Evolutionary conservation across 2,888 invertebrate species (phyloP).

Genomic region (Seira musarum): DNA sequence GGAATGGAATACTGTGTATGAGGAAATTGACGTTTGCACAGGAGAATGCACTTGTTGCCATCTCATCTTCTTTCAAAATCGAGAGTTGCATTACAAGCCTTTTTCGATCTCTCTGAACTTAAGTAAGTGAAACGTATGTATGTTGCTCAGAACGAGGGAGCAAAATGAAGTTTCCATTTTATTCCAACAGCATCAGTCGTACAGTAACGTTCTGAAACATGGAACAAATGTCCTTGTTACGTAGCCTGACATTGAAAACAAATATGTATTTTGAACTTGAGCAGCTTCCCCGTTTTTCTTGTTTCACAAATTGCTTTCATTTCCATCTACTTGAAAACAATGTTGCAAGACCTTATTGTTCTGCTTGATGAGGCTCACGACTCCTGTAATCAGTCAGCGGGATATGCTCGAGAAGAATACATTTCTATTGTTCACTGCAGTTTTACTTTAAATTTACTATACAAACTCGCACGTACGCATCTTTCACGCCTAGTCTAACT

Average conservation of each 20-base stretch:
- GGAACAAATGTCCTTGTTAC: conserved; percentile 18
- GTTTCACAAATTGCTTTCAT: background rate
- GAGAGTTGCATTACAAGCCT: background rate
- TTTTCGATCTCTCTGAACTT: too few species aligned
- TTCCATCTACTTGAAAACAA: conserved; percentile 1
- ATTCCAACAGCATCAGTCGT: background rate
- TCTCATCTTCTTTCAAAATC: background rate
- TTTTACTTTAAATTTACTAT: background rate
- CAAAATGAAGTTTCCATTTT: background rate
- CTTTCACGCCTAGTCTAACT: background rate
- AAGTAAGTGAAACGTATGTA: background rate
- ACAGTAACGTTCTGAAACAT: conserved; percentile 1
- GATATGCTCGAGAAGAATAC: background rate
- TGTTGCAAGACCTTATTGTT: conserved; percentile 35
- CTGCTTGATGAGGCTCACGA: conserved; percentile 31
- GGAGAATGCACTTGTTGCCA: conserved; percentile 59
- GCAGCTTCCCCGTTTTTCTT: background rate
- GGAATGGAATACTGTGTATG: conserved; percentile 28
- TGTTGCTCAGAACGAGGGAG: background rate
- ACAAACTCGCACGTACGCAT: conserved; percentile 18
- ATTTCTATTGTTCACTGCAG: too few species aligned
- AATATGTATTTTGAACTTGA: conserved; percentile 13
- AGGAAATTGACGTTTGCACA: background rate
- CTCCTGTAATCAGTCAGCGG: background rate
- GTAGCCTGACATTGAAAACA: conserved; percentile 21